Evolutionary conservation across 2,888 invertebrate species (phyloP).

Genomic region (Terebella lapidaria): DNA sequence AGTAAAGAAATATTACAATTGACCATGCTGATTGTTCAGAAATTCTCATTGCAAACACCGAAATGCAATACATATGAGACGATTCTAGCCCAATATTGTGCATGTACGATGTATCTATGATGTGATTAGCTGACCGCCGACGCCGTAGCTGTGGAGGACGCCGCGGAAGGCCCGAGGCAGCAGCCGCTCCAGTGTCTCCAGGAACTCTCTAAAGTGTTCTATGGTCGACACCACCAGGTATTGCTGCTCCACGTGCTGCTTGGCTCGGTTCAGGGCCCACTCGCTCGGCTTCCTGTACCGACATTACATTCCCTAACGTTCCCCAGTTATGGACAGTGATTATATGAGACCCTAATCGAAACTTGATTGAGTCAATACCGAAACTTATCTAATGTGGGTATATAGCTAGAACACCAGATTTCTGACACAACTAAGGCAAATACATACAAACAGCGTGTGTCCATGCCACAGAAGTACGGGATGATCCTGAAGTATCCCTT

Average conservation of each 20-base stretch:
- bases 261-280: slow-evolving; percentile 11
- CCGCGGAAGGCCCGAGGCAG: not conserved
- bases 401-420: too few species aligned
- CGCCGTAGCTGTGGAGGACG: not conserved
- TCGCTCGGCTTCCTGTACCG: slow-evolving; percentile 1
- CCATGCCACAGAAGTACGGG: slow-evolving; percentile 19
- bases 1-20: too few species aligned
- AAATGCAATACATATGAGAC: not conserved
- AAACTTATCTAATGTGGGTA: too few species aligned
- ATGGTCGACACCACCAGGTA: slow-evolving; percentile 8
- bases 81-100: too few species aligned
- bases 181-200: slow-evolving; percentile 9
- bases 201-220: slow-evolving; percentile 4
- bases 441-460: not conserved
- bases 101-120: too few species aligned
- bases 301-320: not conserved
- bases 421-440: too few species aligned
- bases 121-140: too few species aligned
- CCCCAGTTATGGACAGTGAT: not conserved
- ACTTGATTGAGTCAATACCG: not conserved
- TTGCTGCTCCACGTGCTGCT: slow-evolving; percentile 9
- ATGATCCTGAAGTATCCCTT: slow-evolving; percentile 13
- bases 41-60: not conserved
- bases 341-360: not conserved
- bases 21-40: too few species aligned